Base-by-base conservation (phyloP, 2,113 vertebrate genomes). In the Ammodytes marinus region DNA sequence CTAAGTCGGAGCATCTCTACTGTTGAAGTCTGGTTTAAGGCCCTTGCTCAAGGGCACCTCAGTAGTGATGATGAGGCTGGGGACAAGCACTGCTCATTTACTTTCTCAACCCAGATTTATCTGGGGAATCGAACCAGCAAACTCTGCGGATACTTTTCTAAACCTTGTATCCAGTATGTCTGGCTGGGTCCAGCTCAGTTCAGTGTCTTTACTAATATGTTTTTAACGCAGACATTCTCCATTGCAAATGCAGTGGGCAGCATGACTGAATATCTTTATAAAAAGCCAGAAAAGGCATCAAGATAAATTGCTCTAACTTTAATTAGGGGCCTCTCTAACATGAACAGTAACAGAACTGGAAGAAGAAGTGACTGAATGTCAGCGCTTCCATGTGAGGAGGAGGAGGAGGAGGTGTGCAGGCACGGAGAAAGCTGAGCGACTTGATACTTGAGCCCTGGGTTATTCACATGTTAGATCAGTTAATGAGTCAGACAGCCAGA, bases 401-500 rank as follows among this genome's bases (percentile, higher is more conserved):
- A 55, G n/a, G n/a, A n/a, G n/a, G 68, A 50, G 58, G 58, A 58
- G 69, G 69, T 69, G 66, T 42, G 69, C 63, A 0, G 47, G 3
- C 63, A 54, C 19, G 19, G 49, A 63, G 4, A 54, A 66, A 68
- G 76, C 55, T 46, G 67, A 91, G 72, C 50, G 84, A 80, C 61
- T 55, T 42, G 60, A 81, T 71, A 82, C 87, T 77, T 85, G 82
- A 86, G 82, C 80, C 58, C 1, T 40, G 69, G 86, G 76, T 79
- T 71, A 74, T 87, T 86, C 82, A 80, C 77, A 81, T 67, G 74
- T 86, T 53, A 77, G 80, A 83, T 71, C 40, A 37, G 73, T 85
- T 83, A 90, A 84, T 84, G 88, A 88, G 77, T 87, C 69, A 37
- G 68, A 60, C 67, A 59, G 75, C n/a, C 6, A 5, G 79, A 80